Conservation (phyloP, 1,140 invertebrate genomes). For the Psix sp. region DNA sequence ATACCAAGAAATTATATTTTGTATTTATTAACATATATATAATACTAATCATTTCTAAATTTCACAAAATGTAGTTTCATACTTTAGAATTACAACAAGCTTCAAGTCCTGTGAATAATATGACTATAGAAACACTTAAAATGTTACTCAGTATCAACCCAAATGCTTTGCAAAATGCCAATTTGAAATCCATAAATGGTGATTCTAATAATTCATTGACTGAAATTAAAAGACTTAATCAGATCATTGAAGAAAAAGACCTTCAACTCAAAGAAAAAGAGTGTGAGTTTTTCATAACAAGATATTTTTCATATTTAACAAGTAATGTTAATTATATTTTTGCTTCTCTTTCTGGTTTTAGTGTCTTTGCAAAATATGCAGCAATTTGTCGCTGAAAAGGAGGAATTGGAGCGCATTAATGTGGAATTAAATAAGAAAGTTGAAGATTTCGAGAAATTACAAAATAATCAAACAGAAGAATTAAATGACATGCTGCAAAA, state of each 20-base stretch:
- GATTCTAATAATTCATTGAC: constrained; percentile 5
- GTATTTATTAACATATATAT: constrained; percentile 1
- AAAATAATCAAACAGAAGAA: constrained; percentile 26
- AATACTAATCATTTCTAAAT: constrained; percentile 16
- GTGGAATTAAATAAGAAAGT: constrained; percentile 46
- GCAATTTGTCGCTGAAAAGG: constrained; percentile 29
- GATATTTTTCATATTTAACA: too few species aligned
- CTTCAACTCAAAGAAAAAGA: constrained; percentile 55
- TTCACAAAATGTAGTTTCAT: constrained; percentile 62
- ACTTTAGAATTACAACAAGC: constrained; percentile 69
- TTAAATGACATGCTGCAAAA: constrained; percentile 31
- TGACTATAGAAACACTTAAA: constrained; percentile 63
- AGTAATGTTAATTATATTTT: not conserved
- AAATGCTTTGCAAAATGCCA: constrained; percentile 33
- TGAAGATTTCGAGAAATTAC: constrained; percentile 24
- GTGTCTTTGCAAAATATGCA: constrained; percentile 34
- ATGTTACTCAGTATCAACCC: constrained; percentile 64
- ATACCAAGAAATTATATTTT: not conserved
- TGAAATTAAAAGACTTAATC: constrained; percentile 38
- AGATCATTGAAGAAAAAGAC: constrained; percentile 35
- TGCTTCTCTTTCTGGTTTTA: not conserved
- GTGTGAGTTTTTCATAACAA: constrained; percentile 49
- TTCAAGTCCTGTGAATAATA: constrained; percentile 61
- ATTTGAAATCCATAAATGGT: constrained; percentile 8
- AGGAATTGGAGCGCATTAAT: constrained; percentile 53